These are phyloP conservation scores for Scolopax mira DNA, from an alignment of 2,113 vertebrate species.

Conservation along the genomic window DNA sequence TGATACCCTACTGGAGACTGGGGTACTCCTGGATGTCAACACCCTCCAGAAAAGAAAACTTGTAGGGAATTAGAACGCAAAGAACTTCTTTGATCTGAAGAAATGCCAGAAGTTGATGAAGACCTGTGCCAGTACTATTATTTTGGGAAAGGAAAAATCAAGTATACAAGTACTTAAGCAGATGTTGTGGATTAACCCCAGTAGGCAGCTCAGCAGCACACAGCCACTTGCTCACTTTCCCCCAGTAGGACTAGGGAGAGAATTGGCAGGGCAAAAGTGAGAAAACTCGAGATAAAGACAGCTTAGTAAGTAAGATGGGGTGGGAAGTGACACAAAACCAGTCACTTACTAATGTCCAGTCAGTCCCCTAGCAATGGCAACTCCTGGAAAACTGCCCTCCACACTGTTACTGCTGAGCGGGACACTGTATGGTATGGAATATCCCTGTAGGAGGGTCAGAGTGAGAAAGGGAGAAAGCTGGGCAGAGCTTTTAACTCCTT, in stretches of 20 bases:
- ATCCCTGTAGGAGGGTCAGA: neutral
- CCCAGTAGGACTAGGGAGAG: neutral
- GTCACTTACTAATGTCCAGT: neutral
- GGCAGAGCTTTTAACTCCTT: neutral
- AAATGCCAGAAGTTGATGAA: neutral
- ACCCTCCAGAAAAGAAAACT: neutral
- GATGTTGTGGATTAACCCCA: neutral
- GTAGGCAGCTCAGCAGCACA: neutral
- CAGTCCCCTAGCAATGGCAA: neutral
- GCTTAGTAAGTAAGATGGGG: neutral
- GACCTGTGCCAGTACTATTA: neutral
- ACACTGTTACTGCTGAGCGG: neutral
- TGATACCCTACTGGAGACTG: neutral
- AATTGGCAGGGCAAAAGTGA: neutral
- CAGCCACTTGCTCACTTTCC: rapidly evolving
- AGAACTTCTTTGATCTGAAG: neutral
- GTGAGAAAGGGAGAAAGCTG: neutral
- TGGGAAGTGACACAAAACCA: neutral
- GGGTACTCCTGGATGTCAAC: neutral
- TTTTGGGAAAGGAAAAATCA: neutral
- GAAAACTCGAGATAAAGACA: neutral
- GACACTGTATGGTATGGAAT: neutral
- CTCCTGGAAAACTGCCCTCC: neutral
- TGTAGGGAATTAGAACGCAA: neutral
- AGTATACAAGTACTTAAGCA: neutral